A percentile compares a stretch with the other conserved stretches of the same genome.
Evolutionary conservation across 2,888 invertebrate species (phyloP).

Genomic region (Physocephala rufipes): DNA sequence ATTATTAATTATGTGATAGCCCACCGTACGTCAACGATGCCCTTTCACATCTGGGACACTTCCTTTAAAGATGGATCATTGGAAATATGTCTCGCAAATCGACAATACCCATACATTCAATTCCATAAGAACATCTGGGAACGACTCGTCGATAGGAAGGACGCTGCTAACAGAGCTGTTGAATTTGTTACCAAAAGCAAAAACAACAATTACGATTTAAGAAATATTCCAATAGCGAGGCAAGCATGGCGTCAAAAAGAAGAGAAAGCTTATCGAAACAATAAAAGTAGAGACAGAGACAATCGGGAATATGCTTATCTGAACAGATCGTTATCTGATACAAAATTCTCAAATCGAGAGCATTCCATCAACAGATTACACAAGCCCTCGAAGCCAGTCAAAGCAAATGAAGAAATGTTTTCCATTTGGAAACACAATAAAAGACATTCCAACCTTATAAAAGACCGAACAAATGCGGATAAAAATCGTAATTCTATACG

Average conservation of each 20-base stretch:
- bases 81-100: slow-evolving; percentile 3
- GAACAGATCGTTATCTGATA: neutral
- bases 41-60: slow-evolving; percentile 21
- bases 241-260: neutral
- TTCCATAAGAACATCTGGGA: neutral
- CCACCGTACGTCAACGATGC: neutral
- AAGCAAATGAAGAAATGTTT: too few species aligned
- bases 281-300: neutral
- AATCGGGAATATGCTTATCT: neutral
- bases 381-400: too few species aligned
- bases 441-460: too few species aligned
- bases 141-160: neutral
- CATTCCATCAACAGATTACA: too few species aligned
- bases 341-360: neutral
- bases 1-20: neutral
- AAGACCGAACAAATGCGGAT: too few species aligned
- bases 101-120: neutral
- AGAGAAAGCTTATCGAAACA: neutral
- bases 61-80: slow-evolving; percentile 14
- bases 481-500: too few species aligned
- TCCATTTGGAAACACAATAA: too few species aligned
- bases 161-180: neutral
- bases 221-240: neutral
- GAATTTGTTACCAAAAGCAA: neutral
- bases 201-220: neutral